phyloP scores from a whole-genome alignment of 2,113 vertebrate species.

The Ciconia stormi region DNA sequence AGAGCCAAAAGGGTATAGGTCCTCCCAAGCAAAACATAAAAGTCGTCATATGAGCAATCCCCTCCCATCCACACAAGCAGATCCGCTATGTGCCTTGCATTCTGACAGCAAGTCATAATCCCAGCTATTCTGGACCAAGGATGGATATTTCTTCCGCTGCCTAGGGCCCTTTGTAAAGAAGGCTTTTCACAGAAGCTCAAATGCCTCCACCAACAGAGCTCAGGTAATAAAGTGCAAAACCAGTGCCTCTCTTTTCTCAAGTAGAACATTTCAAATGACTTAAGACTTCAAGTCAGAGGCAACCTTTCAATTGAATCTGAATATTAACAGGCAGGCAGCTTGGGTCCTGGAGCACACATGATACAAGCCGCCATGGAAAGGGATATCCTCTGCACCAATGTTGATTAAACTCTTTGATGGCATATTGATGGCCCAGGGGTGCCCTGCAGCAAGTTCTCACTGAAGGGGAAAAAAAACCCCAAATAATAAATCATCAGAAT shows the following conservation, averaged over 20 bases:
- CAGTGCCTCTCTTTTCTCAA: background rate
- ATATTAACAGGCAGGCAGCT: background rate
- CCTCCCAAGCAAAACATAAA: conserved; percentile 1
- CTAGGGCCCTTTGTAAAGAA: background rate
- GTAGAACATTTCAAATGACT: background rate
- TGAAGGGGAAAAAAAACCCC: fast-evolving
- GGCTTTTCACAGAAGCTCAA: background rate
- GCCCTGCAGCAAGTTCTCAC: background rate
- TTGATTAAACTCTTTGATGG: background rate
- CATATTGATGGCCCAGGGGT: background rate
- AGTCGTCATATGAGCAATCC: background rate
- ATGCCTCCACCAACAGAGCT: background rate
- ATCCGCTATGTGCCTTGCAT: background rate
- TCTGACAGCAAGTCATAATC: background rate
- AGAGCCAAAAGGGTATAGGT: background rate
- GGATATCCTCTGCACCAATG: background rate
- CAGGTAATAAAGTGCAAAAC: background rate
- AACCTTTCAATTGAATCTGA: background rate
- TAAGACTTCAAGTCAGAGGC: background rate
- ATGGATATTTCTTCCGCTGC: background rate
- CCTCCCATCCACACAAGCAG: fast-evolving
- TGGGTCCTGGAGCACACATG: background rate
- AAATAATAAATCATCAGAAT: background rate
- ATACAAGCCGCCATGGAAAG: background rate
- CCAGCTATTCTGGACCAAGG: background rate